Percentiles rank a stretch among this genome's conserved stretches.
Conservation (phyloP, 1,140 invertebrate genomes). For the Plectus sambesii region DNA sequence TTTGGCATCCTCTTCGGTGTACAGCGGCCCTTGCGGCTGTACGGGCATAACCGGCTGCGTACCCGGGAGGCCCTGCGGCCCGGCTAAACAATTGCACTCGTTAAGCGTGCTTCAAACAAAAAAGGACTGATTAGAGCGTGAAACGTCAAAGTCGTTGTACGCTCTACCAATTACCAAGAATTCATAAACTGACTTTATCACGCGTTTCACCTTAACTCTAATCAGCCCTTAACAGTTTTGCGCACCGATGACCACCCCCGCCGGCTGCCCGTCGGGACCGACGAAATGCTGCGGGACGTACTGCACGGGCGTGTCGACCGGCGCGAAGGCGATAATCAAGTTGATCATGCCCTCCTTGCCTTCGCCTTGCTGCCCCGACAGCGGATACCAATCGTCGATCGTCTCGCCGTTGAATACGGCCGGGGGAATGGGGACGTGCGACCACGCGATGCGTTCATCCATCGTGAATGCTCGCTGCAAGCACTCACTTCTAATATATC, state of each 20-base stretch:
- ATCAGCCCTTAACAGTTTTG: conserved; percentile 3
- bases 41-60: conserved; percentile 12
- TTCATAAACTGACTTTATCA: too few species aligned
- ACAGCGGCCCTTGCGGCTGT: conserved; percentile 24
- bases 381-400: conserved; percentile 79
- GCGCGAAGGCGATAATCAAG: conserved; percentile 51
- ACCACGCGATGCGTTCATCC: conserved; percentile 88
- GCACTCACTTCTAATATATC: too few species aligned
- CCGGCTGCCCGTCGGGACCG: conserved; percentile 2
- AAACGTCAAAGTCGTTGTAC: conserved; percentile 4
- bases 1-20: conserved; percentile 31
- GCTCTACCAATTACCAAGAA: too few species aligned
- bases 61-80: too few species aligned
- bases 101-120: neutral
- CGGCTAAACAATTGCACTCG: conserved; percentile 6
- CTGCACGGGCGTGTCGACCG: conserved; percentile 17
- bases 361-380: conserved; percentile 70
- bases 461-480: conserved; percentile 72
- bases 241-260: conserved; percentile 1
- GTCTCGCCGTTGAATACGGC: conserved; percentile 72
- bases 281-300: too few species aligned
- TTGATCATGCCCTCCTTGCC: conserved; percentile 71
- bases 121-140: neutral
- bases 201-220: conserved; percentile 3
- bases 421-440: conserved; percentile 64